Conservation (phyloP, 2,113 vertebrate species). For the Leptosomus discolor region DNA sequence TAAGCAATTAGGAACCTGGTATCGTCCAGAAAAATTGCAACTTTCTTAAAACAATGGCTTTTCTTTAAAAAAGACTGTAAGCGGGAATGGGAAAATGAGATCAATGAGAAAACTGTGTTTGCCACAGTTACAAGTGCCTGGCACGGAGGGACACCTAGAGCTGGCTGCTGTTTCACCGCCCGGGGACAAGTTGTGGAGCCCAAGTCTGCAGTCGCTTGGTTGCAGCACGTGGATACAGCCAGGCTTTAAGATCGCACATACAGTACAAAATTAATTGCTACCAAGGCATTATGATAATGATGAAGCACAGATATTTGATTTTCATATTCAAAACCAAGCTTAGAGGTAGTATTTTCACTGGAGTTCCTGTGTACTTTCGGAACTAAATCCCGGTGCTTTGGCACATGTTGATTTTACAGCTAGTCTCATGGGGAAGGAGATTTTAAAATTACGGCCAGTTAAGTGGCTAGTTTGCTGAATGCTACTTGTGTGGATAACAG, state of each 20-base stretch:
- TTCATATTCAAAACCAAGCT: not conserved
- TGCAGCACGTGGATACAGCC: accelerated
- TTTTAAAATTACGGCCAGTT: conserved; percentile 69
- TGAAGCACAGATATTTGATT: not conserved
- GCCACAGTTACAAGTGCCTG: not conserved
- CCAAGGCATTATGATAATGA: not conserved
- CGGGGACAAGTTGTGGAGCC: not conserved
- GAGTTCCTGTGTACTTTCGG: conserved; percentile 38
- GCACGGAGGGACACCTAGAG: not conserved
- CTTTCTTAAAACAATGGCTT: not conserved
- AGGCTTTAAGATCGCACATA: accelerated
- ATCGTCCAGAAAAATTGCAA: conserved; percentile 12
- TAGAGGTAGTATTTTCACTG: not conserved
- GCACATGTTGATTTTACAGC: conserved; percentile 68
- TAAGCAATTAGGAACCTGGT: conserved; percentile 28
- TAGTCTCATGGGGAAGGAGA: conserved; percentile 63
- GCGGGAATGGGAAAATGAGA: not conserved
- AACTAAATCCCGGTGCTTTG: conserved; percentile 54
- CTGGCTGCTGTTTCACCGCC: not conserved
- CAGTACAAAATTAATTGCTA: not conserved
- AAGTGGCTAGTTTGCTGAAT: conserved; percentile 54
- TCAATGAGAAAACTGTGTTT: not conserved
- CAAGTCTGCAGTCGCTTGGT: not conserved
- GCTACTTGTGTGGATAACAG: conserved; percentile 57
- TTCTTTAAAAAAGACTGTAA: not conserved